phyloP scores from a whole-genome alignment of 2,113 vertebrate genomes.

The Oceanodroma tethys region DNA sequence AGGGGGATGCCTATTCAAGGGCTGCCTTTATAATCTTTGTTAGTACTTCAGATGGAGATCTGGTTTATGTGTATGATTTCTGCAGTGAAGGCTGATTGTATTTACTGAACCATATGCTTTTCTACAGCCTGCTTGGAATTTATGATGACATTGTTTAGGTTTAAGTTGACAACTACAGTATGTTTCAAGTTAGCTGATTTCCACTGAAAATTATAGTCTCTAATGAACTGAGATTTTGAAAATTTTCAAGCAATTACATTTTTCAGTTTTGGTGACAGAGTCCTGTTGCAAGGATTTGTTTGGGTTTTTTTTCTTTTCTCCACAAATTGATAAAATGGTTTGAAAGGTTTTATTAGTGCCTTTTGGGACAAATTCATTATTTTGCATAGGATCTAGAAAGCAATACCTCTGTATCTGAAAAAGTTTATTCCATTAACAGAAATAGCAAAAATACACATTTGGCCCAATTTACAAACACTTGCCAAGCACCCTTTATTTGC shows the following conservation, averaged over 20 bases:
- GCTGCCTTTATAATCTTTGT: constrained; percentile 62
- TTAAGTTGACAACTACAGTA: constrained; percentile 63
- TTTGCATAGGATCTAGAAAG: background rate
- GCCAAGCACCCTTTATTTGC: background rate
- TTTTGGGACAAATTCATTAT: background rate
- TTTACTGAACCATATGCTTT: constrained; percentile 65
- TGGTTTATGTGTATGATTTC: constrained; percentile 64
- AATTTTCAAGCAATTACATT: constrained; percentile 8
- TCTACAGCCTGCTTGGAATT: constrained; percentile 62
- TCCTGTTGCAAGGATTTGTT: background rate
- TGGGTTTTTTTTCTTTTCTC: background rate
- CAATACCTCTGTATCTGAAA: background rate
- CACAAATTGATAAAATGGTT: background rate
- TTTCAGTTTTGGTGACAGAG: background rate
- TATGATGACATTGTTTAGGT: constrained; percentile 66
- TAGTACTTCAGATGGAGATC: constrained; percentile 61
- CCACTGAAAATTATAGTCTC: constrained; percentile 53
- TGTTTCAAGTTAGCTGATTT: constrained; percentile 70
- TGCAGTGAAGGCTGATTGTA: constrained; percentile 48
- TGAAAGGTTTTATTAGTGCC: background rate
- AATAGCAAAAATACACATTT: background rate
- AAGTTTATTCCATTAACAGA: background rate
- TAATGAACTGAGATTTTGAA: constrained; percentile 54
- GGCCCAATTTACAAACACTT: background rate
- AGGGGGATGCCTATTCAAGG: constrained; percentile 57